Percentiles rank a stretch among this genome's conserved stretches.
Evolutionary conservation across 2,113 vertebrate genomes (phyloP).

Genomic region (Coryphaenoides rupestris): DNA sequence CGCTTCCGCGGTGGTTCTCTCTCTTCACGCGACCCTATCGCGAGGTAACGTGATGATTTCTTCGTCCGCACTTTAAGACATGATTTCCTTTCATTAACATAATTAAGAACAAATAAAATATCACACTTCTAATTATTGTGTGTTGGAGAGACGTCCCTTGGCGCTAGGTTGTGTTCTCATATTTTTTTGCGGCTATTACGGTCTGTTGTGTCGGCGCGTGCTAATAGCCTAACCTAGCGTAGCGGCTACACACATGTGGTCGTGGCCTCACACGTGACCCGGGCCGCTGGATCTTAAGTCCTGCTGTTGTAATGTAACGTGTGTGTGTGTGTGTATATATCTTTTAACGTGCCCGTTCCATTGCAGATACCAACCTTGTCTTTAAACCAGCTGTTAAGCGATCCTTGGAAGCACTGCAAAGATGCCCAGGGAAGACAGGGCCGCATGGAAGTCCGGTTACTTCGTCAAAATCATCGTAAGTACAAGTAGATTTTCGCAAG

Average conservation of each 20-base stretch:
- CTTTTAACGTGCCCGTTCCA: background rate
- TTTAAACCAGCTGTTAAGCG: constrained; percentile 95
- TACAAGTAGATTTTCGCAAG: background rate
- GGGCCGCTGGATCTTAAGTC: too few relatives aligned
- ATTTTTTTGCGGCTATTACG: constrained; percentile 8
- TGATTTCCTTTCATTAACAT: fast-evolving
- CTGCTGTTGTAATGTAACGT: too few relatives aligned
- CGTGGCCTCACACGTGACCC: background rate
- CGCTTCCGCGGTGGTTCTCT: background rate
- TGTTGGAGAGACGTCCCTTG: too few relatives aligned
- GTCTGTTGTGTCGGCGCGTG: constrained; percentile 20
- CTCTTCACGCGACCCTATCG: constrained; percentile 82
- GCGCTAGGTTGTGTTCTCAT: background rate
- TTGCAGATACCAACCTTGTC: constrained; percentile 74
- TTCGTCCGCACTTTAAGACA: too few relatives aligned
- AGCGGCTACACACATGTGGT: constrained; percentile 14
- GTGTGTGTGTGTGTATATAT: background rate
- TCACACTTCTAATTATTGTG: background rate
- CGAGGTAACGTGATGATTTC: constrained; percentile 50
- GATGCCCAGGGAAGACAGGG: constrained; percentile 99
- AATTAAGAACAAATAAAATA: background rate
- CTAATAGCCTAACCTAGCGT: constrained; percentile 24
- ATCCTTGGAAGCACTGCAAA: constrained; percentile 98
- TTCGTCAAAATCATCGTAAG: constrained; percentile 98
- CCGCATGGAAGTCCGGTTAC: constrained; percentile 99